Evolutionary conservation across 1,140 invertebrate genomes (phyloP), one percentile per base, ranked within the genome.

Genomic region (Rhopalosiphum maidis): DNA sequence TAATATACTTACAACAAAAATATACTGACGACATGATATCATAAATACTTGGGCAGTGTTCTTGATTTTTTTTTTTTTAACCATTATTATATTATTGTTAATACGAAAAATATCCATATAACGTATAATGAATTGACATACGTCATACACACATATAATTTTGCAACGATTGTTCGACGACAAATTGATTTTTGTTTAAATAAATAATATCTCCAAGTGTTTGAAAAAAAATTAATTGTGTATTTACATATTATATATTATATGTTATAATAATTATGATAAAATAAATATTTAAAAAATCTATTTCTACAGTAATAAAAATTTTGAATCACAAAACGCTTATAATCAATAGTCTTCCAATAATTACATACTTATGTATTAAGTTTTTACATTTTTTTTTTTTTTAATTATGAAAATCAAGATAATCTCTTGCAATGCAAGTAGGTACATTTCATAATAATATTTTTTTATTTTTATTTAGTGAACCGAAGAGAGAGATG

Each of bases 251-350:
- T 41, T 55, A 90, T 77, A 77, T 77, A 18, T n/a, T 35, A 68
- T 68, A 68, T 77, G 30, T 46, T 46, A 87, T 87, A 87, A 87
- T 46, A 87, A 87, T 87, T 15, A 30, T 91, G 11, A 68, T 91
- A 91, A 85, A 85, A 92, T 85, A 92, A 92, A 92, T 92, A 83
- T 92, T 51, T 83, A 83, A 92, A 92, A 82, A 85, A 85, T 46
- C 90, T 91, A 91, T 91, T 77, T 35, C 90, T 91, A 91, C 60
- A 92, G 41, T 85, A 92, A 92, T 51, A 92, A 90, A 92, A 92
- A 92, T 85, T 83, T 92, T 37, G 21, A 7, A 92, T 92, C 91
- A 92, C 91, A 92, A 92, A 92, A 92, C 77, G 91, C 91, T 92
- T 92, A 92, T 92, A 54, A 68, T 85, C 46, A 85, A 77, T 77